These are phyloP conservation scores for Epinotia nisella DNA, from an alignment of 2,888 invertebrate species.

Conservation along the genomic window DNA sequence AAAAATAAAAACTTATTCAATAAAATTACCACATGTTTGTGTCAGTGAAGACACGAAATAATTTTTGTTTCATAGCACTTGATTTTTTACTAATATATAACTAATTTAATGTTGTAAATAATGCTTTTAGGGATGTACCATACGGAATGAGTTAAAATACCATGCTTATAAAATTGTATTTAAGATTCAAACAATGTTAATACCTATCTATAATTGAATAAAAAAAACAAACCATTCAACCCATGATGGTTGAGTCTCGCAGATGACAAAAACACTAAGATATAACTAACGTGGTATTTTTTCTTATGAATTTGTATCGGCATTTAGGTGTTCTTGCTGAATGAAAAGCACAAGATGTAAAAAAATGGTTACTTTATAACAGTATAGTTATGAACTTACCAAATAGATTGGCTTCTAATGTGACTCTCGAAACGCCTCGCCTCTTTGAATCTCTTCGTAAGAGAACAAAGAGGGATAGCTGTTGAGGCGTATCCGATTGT, in stretches of 20 bases:
- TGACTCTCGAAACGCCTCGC: background rate
- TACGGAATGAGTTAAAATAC: background rate
- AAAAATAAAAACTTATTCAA: no score
- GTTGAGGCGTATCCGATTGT: constrained; percentile 10
- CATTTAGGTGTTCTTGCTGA: background rate
- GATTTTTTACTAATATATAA: no score
- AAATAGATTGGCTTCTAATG: background rate
- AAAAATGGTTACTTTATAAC: no score
- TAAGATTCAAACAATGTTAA: no score
- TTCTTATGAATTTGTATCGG: background rate
- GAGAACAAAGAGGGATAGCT: constrained; percentile 22
- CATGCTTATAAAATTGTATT: background rate
- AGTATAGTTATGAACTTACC: background rate
- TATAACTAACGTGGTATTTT: background rate
- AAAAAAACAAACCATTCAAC: no score
- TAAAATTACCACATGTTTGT: no score
- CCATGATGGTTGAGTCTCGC: background rate
- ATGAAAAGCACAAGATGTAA: no score
- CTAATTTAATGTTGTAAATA: no score
- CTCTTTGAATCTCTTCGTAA: constrained; percentile 16
- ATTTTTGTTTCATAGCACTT: no score
- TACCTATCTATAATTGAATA: no score
- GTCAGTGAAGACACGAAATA: no score
- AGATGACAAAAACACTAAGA: background rate
- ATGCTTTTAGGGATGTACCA: background rate